A percentile compares a stretch with the other conserved stretches of the same genome.
Conservation (phyloP, 2,797 vertebrate genomes). For the Anableps anableps region DNA sequence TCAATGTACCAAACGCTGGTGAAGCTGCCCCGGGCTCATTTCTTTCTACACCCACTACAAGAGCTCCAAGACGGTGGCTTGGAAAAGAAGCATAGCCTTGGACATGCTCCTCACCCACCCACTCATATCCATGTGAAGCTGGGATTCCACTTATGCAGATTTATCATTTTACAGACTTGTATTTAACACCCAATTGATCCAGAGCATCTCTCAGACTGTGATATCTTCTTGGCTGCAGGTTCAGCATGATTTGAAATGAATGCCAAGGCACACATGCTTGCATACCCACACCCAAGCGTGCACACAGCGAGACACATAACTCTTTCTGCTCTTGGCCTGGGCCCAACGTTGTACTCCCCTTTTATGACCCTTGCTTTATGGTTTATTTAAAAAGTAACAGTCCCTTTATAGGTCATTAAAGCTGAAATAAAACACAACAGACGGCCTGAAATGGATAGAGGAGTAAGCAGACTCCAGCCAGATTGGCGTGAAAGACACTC, state of each 20-base stretch:
- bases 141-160: constrained; percentile 67
- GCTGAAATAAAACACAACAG: constrained; percentile 79
- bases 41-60: constrained; percentile 67
- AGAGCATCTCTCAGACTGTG: constrained; percentile 31
- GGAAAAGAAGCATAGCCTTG: constrained; percentile 57
- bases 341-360: constrained; percentile 77
- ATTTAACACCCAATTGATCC: constrained; percentile 52
- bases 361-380: constrained; percentile 83
- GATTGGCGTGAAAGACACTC: constrained; percentile 57
- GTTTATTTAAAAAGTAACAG: constrained; percentile 86
- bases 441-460: constrained; percentile 68
- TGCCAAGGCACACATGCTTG: constrained; percentile 39
- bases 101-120: constrained; percentile 72
- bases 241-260: constrained; percentile 43
- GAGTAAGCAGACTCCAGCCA: constrained; percentile 70
- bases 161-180: constrained; percentile 61
- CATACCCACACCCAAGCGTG: constrained; percentile 17
- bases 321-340: constrained; percentile 71
- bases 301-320: constrained; percentile 36
- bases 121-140: constrained; percentile 65
- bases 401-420: constrained; percentile 86
- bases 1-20: constrained; percentile 51
- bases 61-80: constrained; percentile 61
- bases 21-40: constrained; percentile 60
- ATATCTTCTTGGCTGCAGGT: constrained; percentile 48